These are phyloP conservation scores for Drosophila colorata DNA, from an alignment of 2,888 invertebrate species.

Conservation along the genomic window DNA sequence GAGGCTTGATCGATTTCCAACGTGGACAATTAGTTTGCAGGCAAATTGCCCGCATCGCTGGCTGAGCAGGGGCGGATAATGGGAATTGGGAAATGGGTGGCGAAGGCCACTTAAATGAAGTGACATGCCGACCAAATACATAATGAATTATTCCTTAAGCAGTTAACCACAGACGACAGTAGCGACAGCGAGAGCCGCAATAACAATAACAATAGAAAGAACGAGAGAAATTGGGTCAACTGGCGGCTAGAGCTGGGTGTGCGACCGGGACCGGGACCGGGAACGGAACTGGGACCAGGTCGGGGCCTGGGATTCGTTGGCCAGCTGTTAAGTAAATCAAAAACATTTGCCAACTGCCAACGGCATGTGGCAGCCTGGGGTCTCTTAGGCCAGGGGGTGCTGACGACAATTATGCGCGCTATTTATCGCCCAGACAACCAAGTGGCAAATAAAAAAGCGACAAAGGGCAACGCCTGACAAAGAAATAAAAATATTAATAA, in stretches of 20 bases:
- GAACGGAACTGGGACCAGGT: not conserved
- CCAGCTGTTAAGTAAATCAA: slow-evolving; percentile 63
- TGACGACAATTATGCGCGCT: slow-evolving; percentile 60
- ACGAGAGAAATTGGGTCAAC: slow-evolving; percentile 56
- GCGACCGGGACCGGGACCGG: slow-evolving; percentile 1
- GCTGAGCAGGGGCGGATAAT: slow-evolving; percentile 11
- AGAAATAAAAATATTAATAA: slow-evolving; percentile 45
- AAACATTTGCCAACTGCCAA: slow-evolving; percentile 65
- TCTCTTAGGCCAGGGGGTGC: not conserved
- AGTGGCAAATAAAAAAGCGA: slow-evolving; percentile 29
- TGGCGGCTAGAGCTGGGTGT: slow-evolving; percentile 28
- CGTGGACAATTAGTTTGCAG: slow-evolving; percentile 64
- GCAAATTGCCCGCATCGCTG: slow-evolving; percentile 71
- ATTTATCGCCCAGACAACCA: slow-evolving; percentile 61
- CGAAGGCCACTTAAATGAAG: slow-evolving; percentile 72
- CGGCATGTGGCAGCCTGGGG: slow-evolving; percentile 45
- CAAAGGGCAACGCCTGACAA: slow-evolving; percentile 18
- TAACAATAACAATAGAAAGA: slow-evolving; percentile 7
- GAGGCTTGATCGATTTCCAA: slow-evolving; percentile 70
- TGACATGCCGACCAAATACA: slow-evolving; percentile 72
- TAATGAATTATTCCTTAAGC: slow-evolving; percentile 81
- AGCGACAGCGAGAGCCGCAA: slow-evolving; percentile 6
- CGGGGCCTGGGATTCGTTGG: slow-evolving; percentile 14
- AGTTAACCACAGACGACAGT: slow-evolving; percentile 63
- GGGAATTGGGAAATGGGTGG: slow-evolving; percentile 3